Conservation (phyloP, 2,797 vertebrate species). For the Sebastes kiyomatsui region DNA sequence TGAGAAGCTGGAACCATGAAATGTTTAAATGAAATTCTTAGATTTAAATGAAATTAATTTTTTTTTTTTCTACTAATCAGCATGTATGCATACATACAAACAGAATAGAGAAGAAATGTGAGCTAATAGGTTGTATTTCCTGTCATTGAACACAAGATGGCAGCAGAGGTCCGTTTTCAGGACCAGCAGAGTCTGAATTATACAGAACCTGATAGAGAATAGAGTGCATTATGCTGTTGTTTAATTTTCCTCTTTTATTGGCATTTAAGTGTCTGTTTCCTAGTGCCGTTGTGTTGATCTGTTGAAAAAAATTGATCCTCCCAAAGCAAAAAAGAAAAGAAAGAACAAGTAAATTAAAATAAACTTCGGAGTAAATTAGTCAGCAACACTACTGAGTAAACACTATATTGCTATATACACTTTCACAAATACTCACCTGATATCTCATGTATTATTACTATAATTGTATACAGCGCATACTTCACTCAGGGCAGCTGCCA, state of each 20-base stretch:
- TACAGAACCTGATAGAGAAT: not conserved
- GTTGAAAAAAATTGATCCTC: not conserved
- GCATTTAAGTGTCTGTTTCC: not conserved
- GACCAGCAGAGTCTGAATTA: not conserved
- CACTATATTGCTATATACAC: too few relatives aligned
- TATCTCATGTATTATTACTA: not conserved
- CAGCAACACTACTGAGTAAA: too few relatives aligned
- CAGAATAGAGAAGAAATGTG: not conserved
- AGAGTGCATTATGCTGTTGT: not conserved
- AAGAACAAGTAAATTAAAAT: not conserved
- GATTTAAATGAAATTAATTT: too few relatives aligned
- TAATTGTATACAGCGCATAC: not conserved
- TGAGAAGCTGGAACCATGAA: too few relatives aligned
- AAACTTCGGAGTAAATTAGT: not conserved
- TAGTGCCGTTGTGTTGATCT: not conserved
- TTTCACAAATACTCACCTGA: not conserved
- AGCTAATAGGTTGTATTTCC: not conserved
- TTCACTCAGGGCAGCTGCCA: too few relatives aligned
- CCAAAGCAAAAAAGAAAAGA: not conserved
- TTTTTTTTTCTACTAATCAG: too few relatives aligned
- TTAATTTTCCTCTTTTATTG: not conserved
- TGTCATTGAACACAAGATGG: conserved; percentile 36
- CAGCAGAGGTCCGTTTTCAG: conserved; percentile 29
- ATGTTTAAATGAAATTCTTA: too few relatives aligned
- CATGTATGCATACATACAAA: too few relatives aligned